phyloP scores from a whole-genome alignment of 2,888 invertebrate species.

The Cerceris ruficornis region DNA sequence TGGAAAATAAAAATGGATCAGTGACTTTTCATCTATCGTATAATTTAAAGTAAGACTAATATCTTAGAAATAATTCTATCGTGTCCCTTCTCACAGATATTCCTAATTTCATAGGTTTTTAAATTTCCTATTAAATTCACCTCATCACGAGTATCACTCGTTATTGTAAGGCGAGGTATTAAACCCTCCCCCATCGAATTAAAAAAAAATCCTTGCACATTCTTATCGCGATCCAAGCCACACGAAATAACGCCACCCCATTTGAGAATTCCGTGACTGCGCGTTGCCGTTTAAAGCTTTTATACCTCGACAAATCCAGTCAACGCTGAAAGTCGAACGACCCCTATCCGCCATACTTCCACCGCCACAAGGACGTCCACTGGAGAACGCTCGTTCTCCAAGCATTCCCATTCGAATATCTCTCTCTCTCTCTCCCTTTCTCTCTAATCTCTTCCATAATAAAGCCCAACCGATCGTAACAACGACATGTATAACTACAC shows the following conservation, averaged over 20 bases:
- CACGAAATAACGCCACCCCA: background rate
- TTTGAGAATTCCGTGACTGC: background rate
- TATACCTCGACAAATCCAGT: background rate
- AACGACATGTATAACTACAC: background rate
- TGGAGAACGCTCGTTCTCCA: background rate
- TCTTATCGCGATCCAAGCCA: no score
- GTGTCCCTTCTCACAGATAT: no score
- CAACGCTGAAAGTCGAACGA: background rate
- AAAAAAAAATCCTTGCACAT: no score
- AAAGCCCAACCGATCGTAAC: conserved; percentile 27
- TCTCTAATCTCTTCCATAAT: conserved; percentile 24
- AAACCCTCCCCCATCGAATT: no score
- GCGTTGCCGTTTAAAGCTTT: background rate
- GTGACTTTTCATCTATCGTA: background rate
- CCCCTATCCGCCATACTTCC: no score
- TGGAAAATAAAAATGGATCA: background rate
- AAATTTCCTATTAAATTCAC: no score
- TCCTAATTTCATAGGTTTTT: no score
- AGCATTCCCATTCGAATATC: background rate
- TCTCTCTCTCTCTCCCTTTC: background rate
- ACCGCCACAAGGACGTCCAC: no score
- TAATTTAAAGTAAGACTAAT: background rate
- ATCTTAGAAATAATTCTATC: no score
- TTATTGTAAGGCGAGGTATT: no score
- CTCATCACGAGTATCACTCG: no score